Conservation (phyloP, 2,113 vertebrate species). For the Chionodraco myersi region DNA sequence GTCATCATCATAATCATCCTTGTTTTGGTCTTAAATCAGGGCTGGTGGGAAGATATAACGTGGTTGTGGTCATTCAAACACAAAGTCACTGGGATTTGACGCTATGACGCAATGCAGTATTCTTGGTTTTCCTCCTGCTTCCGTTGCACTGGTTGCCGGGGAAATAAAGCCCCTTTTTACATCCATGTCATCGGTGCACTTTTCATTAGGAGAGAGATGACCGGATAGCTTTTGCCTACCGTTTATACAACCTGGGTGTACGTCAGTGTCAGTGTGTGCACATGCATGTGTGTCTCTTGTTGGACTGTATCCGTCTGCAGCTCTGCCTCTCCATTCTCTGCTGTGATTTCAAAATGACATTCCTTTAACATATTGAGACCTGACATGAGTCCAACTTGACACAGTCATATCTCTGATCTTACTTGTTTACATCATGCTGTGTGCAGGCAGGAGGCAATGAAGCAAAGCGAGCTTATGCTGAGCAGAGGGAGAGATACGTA, state of each 20-base stretch:
- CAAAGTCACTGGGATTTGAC: constrained; percentile 54
- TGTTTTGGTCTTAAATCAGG: constrained; percentile 13
- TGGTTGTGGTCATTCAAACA: constrained; percentile 33
- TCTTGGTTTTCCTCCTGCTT: constrained; percentile 57
- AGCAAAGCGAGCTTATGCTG: constrained; percentile 67
- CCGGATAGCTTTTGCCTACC: constrained; percentile 39
- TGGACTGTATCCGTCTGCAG: constrained; percentile 17
- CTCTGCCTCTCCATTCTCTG: constrained; percentile 10
- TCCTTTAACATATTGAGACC: constrained; percentile 59
- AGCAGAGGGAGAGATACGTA: constrained; percentile 27
- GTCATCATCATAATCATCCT: background rate
- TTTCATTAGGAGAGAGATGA: constrained; percentile 67
- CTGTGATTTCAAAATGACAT: constrained; percentile 57
- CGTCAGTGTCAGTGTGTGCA: constrained; percentile 27
- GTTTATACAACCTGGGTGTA: constrained; percentile 45
- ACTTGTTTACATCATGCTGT: constrained; percentile 75
- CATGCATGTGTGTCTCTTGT: constrained; percentile 24
- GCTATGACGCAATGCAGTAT: constrained; percentile 69
- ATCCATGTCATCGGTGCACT: constrained; percentile 63
- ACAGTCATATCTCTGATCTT: constrained; percentile 61
- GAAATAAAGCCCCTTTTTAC: constrained; percentile 68
- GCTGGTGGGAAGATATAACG: constrained; percentile 11
- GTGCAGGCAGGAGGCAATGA: constrained; percentile 66
- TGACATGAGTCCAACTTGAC: constrained; percentile 58
- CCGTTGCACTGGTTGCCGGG: constrained; percentile 61